Evolutionary conservation across 2,113 vertebrate genomes (phyloP).

Genomic region (Chrysemys picta): DNA sequence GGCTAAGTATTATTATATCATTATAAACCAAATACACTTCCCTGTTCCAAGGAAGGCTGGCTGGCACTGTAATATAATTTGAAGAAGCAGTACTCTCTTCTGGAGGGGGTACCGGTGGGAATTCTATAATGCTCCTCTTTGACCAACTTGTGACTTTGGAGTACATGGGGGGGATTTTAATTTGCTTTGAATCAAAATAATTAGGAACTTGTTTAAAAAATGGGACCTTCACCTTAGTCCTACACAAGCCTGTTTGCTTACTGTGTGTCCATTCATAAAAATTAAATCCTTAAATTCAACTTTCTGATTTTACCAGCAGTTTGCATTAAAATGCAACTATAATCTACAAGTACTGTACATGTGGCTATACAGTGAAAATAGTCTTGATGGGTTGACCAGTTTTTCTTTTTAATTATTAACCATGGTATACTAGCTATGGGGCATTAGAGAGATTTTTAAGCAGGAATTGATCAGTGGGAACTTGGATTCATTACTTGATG

Average conservation of each 20-base stretch:
- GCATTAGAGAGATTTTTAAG: neutral
- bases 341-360: neutral
- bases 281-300: neutral
- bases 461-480: accelerated
- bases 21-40: neutral
- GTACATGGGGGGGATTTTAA: neutral
- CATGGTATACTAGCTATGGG: neutral
- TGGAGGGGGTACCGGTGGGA: neutral
- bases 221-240: neutral
- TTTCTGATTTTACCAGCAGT: neutral
- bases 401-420: neutral
- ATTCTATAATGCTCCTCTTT: neutral
- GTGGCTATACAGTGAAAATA: neutral
- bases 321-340: neutral
- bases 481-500: neutral
- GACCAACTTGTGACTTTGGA: neutral
- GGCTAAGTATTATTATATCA: neutral
- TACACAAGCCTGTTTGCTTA: neutral
- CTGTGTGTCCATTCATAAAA: neutral
- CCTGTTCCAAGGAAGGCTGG: neutral
- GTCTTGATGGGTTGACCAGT: neutral
- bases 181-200: neutral
- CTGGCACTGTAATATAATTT: neutral
- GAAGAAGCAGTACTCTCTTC: neutral
- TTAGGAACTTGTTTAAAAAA: neutral